These are phyloP conservation scores for Accipiter cooperii DNA, from an alignment of 2,113 vertebrate species.

Conservation along the genomic window DNA sequence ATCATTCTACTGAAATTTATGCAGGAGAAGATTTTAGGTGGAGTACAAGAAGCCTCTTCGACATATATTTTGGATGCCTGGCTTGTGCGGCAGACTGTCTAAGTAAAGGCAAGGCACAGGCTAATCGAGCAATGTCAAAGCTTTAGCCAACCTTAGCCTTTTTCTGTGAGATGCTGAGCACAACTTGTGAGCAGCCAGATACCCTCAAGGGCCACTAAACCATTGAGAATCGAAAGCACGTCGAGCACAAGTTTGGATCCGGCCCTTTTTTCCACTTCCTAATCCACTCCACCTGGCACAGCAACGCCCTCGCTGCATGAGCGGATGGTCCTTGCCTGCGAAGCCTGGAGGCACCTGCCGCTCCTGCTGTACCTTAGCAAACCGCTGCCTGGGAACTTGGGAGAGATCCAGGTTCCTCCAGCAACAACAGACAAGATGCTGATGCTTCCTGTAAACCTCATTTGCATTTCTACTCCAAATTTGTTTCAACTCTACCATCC, in stretches of 20 bases:
- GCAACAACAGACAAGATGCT: background rate
- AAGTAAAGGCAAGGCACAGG: background rate
- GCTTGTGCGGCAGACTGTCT: background rate
- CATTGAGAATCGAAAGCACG: background rate
- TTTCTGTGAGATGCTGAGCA: background rate
- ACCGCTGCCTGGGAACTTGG: slow-evolving; percentile 36
- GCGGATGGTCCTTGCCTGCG: background rate
- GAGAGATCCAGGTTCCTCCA: slow-evolving; percentile 7
- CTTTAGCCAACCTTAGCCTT: background rate
- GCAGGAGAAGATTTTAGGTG: background rate
- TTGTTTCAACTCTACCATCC: background rate
- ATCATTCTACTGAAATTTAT: background rate
- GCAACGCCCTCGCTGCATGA: background rate
- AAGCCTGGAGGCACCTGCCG: background rate
- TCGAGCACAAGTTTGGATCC: background rate
- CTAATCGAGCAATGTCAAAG: background rate
- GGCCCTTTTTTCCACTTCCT: background rate
- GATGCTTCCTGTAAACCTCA: slow-evolving; percentile 11
- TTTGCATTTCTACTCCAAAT: slow-evolving; percentile 45
- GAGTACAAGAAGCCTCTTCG: background rate
- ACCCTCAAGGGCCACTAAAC: background rate
- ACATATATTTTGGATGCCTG: background rate
- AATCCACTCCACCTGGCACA: background rate
- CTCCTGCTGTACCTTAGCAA: slow-evolving; percentile 35
- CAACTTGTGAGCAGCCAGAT: background rate